Base-by-base conservation (phyloP, 2,888 invertebrate species). In the Erannis defoliaria region DNA sequence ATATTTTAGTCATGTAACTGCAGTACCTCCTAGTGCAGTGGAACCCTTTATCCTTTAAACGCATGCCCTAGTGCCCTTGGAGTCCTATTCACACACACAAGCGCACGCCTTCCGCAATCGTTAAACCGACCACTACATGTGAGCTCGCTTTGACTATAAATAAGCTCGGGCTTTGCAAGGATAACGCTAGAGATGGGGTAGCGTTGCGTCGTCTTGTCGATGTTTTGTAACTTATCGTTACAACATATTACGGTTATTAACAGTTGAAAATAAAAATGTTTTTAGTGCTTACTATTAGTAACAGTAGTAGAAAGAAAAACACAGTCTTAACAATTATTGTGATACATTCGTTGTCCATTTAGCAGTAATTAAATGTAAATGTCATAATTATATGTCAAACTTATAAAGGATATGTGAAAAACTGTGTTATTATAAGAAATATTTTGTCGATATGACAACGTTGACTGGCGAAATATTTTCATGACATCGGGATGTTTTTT, bases 121-220 rank as follows among this genome's bases (percentile, higher is more conserved):
- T 66, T 68, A 72, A 73, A 70, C 55, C 64, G 61, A 67, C 66
- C 64, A 71, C 62, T 66, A 62, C 62, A 65, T 66, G 60, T 51
- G 35, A 62, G 62, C 67, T 64, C 54, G 62, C 58, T 58, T 62
- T 54, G 54, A 61, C 77, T 78, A 80, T 79, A 80, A 80, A 79
- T 80, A 80, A 73, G 65, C 62, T 55, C 61, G 63, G 62, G 68
- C 68, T 62, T 64, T 64, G 64, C 72, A 71, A 68, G 70, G 70
- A 69, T 72, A 67, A 67, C 48, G 46, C 14, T 70, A 67, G 70
- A 55, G 66, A 46, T 67, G 64, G 18, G 49, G 6, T 37, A 9
- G 10, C 33, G 37, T 50, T 38, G 10, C 33, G 37, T 48, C 31
- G 19, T 21, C 5, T 19, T 42, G 31, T 55, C 55, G 43, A 56